Evolutionary conservation across 2,888 invertebrate genomes (phyloP), one percentile per base, ranked within the genome.

Genomic region (Dermolepida albohirtum): DNA sequence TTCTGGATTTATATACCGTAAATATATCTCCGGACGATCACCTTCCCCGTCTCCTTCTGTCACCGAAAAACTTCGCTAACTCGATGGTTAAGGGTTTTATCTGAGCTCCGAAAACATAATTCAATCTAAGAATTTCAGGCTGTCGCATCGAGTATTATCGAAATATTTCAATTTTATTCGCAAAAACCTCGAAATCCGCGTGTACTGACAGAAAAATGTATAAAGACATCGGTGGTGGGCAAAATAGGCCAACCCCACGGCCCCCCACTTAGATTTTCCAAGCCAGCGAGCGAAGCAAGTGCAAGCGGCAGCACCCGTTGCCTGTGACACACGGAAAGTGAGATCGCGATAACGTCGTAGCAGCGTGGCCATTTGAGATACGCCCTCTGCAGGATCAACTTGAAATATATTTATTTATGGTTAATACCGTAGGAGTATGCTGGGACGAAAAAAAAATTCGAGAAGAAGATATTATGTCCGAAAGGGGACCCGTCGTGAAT

Each of bases 301-400:
- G 52, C 64, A 67, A 27, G 14, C 49, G 11, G 27, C 39, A 44
- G 12, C 63, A 27, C 29, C 52, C 52, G 39, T 16, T 5, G 16
- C 39, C 11, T 5, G 54, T 39, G 65, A 51, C 68, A 70, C 68
- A 64, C 44, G 66, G 68, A 70, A 70, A 70, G 68, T 66, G 66
- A 52, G 59, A 68, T 64, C 68, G 66, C 57, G 68, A 70, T 70
- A 68, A 64, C 47, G 54, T 54, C 34, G 10, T 22, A 44, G 16
- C 34, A 14, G 44, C 12, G 29, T 62, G 62, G 62, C 34, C 16
- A 50, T 41, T 51, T 16, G 40, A 41, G 64, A 64, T 64, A 64
- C 40, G 67, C 41, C 40, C 39, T 29, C 50, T 54, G 39, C 52
- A 43, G 54, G 64, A 64, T 68, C 64, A 63, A 64, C 64, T 49